Percentiles rank a stretch among this genome's conserved stretches.
Evolutionary conservation across 1,140 invertebrate species (phyloP).

Genomic region (Nebria ingens): DNA sequence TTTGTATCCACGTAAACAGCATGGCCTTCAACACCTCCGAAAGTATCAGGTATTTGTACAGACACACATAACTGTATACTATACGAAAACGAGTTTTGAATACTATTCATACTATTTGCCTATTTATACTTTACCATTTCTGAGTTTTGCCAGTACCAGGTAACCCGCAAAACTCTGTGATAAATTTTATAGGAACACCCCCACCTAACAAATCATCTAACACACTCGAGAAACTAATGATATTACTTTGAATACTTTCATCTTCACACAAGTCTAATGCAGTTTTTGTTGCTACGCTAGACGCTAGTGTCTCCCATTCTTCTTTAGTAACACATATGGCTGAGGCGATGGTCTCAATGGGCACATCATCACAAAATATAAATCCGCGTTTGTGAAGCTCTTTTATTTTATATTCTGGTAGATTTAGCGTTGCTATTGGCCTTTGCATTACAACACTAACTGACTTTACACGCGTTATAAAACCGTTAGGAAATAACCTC

Average conservation of each 20-base stretch:
- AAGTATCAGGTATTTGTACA: not conserved
- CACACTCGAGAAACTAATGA: not conserved
- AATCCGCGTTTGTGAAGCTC: not conserved
- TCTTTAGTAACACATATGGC: not conserved
- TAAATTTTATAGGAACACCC: not conserved
- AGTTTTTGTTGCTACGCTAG: not conserved
- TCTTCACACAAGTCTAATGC: not conserved
- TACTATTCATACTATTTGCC: not conserved
- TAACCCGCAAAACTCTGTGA: not conserved
- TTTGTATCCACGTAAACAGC: not conserved
- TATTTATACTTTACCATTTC: not conserved
- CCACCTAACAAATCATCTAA: not conserved
- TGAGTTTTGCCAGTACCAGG: not conserved
- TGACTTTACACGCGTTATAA: no score
- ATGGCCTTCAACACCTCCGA: not conserved
- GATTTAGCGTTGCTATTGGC: not conserved
- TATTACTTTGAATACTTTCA: not conserved
- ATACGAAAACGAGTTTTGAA: not conserved
- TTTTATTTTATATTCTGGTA: conserved; percentile 1
- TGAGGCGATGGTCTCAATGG: not conserved
- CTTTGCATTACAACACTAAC: not conserved
- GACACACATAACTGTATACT: conserved; percentile 1
- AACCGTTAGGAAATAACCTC: no score
- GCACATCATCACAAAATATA: not conserved
- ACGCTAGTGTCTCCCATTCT: not conserved